Base-by-base conservation (phyloP, 1,140 invertebrate species). In the Caenorhabditis inopinata region DNA sequence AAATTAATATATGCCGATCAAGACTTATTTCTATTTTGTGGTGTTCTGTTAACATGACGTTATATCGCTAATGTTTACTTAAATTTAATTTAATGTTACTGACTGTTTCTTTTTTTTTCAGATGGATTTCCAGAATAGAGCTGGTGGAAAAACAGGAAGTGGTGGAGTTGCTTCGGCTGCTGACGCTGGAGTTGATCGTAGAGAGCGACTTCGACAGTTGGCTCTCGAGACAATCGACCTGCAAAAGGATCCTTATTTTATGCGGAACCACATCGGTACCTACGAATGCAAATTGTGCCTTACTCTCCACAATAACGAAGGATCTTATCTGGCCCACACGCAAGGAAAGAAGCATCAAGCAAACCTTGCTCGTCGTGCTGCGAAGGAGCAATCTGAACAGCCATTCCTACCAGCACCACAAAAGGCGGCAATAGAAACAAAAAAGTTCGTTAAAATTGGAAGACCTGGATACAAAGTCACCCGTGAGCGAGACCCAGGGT, bases 301-400 rank as follows among this genome's bases (percentile, higher is more conserved):
- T 18, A 99, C 97, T 1, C 90, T 99, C 14, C 97, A 99, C 88
- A 99, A 99, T 87, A 99, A 99, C 91, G 97, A 99, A 90, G 97
- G 97, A 2, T 98, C 95, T 88, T 99, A 99, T 88, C 91, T 99
- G 85, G 97, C 97, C 14, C 97, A 99, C 87, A 99, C 97, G 0
- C 97, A 99, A 90, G 97, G 97, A n/a, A 99, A 99, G 89, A 99
- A 99, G 86, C 97, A 99, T 94, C 97, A 99, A 89, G 94, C 96
- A 0, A 99, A 99, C 91, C 91, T 99, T 86, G 97, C 96, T 7
- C 91, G 97, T 45, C 91, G 97, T 90, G 97, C 97, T 68, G 97
- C 97, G 0, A 98, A 98, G 90, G 97, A 99, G 90, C 96, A 97
- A 4, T 97, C 97, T 89, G 97, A 99, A 90, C 82, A 85, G 27